Conservation (phyloP, 2,113 vertebrate species). For the Terrapene triunguis region DNA sequence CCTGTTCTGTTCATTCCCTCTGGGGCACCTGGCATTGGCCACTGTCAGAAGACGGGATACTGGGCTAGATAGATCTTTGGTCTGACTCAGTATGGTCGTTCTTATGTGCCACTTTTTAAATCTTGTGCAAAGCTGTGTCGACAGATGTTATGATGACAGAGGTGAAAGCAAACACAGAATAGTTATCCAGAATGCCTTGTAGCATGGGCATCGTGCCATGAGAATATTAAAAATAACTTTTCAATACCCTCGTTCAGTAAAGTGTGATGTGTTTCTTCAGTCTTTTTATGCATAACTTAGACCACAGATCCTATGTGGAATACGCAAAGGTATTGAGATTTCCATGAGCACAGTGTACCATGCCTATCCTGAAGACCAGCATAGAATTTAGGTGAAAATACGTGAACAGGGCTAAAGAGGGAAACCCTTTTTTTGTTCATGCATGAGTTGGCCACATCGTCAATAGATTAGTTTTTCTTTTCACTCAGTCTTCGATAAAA, state of each 20-base stretch:
- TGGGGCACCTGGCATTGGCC: too few species aligned
- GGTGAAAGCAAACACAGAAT: slow-evolving; percentile 48
- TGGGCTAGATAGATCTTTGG: too few species aligned
- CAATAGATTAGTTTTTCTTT: slow-evolving; percentile 1
- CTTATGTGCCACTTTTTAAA: background rate
- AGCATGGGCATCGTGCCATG: slow-evolving; percentile 1
- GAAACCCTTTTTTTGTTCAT: slow-evolving; percentile 32
- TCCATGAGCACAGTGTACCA: background rate
- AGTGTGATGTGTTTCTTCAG: accelerated
- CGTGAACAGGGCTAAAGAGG: background rate
- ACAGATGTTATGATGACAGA: slow-evolving; percentile 27
- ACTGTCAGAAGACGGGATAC: too few species aligned
- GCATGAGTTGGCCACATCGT: background rate
- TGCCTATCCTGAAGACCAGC: background rate
- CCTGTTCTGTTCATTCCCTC: too few species aligned
- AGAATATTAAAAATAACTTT: slow-evolving; percentile 54
- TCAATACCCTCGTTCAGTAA: slow-evolving; percentile 32
- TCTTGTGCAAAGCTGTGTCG: slow-evolving; percentile 10
- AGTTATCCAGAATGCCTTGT: slow-evolving; percentile 33
- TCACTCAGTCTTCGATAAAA: background rate
- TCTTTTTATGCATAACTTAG: slow-evolving; percentile 46
- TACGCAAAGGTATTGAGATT: background rate
- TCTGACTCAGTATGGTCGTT: background rate
- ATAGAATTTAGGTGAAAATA: background rate
- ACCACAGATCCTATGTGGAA: slow-evolving; percentile 32